Evolutionary conservation across 2,797 vertebrate genomes (phyloP).

Genomic region (Silurus lanzhouensis): DNA sequence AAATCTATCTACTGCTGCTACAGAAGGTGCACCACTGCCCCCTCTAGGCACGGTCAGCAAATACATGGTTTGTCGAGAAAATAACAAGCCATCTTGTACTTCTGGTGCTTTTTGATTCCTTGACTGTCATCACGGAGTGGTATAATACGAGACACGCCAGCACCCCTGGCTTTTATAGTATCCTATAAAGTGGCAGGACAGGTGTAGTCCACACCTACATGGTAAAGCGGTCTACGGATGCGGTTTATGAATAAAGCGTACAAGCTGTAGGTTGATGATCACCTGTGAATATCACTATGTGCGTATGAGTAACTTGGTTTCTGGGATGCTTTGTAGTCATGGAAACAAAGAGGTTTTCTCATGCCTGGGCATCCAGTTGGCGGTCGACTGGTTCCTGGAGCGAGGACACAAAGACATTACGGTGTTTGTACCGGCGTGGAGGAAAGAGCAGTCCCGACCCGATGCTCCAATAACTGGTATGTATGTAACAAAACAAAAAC

Average conservation of each 20-base stretch:
- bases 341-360: conserved; percentile 99
- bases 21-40: conserved; percentile 14
- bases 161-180: neutral
- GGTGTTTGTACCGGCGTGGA: conserved; percentile 97
- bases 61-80: neutral
- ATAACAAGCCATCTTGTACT: neutral
- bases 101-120: neutral
- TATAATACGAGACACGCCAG: neutral
- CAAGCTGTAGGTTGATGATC: neutral
- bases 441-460: conserved; percentile 96
- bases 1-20: neutral
- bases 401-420: conserved; percentile 99
- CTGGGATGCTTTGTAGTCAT: conserved; percentile 80
- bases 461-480: conserved; percentile 73
- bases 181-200: neutral
- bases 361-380: conserved; percentile 94
- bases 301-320: conserved; percentile 53
- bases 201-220: neutral
- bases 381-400: conserved; percentile 97
- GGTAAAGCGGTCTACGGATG: neutral
- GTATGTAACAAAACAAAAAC: neutral
- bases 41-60: neutral
- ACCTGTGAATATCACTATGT: neutral
- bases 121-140: neutral
- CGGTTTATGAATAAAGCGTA: neutral